Percentiles rank a stretch among this genome's conserved stretches.
Evolutionary conservation across 2,797 vertebrate species (phyloP).

Genomic region (Pagetopsis macropterus): DNA sequence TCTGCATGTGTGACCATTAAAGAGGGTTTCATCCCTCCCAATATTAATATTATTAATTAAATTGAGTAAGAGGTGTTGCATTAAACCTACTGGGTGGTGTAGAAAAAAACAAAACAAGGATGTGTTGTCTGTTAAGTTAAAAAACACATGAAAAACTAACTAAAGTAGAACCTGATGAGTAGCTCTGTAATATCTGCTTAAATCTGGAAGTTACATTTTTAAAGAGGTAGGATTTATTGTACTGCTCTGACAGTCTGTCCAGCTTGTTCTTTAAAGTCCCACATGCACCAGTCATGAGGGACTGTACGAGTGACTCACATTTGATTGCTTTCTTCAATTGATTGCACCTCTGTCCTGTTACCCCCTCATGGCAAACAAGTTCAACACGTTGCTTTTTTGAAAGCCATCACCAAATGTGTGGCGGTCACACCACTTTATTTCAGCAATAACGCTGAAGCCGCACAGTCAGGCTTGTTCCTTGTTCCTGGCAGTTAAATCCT

Average conservation of each 20-base stretch:
- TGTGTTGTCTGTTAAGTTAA: not conserved
- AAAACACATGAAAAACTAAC: not conserved
- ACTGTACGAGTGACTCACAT: conserved; percentile 27
- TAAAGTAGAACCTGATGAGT: not conserved
- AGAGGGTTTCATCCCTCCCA: too few species aligned
- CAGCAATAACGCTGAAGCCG: not conserved
- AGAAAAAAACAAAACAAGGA: not conserved
- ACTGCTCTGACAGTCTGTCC: conserved; percentile 8
- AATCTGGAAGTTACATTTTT: not conserved
- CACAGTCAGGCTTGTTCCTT: not conserved
- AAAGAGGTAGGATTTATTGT: not conserved
- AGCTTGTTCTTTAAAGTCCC: not conserved
- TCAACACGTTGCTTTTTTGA: not conserved
- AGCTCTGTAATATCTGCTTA: not conserved
- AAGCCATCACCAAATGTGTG: conserved; percentile 3
- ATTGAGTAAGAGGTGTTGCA: not conserved
- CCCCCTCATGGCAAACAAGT: conserved; percentile 3
- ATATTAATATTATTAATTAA: too few species aligned
- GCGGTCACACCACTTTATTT: not conserved
- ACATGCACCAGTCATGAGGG: not conserved
- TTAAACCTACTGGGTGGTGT: too few species aligned
- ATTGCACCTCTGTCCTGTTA: conserved; percentile 23
- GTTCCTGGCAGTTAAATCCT: not conserved
- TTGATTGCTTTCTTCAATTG: conserved; percentile 16
- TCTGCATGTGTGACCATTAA: too few species aligned